These are phyloP conservation scores for Isichthys henryi DNA, from an alignment of 2,113 vertebrate genomes.

Conservation along the genomic window DNA sequence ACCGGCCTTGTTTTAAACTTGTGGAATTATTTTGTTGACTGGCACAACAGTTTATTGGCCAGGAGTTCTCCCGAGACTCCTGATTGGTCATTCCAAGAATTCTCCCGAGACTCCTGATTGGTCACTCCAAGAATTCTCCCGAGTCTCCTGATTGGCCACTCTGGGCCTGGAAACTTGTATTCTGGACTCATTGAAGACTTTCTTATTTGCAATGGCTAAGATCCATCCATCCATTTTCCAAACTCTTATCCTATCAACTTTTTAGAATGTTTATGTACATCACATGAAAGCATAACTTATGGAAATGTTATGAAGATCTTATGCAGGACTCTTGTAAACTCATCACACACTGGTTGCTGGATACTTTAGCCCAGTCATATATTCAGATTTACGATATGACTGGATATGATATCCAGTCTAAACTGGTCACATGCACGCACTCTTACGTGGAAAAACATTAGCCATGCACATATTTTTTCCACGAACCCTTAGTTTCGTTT, in stretches of 20 bases:
- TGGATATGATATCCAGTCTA: not conserved
- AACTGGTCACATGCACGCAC: not conserved
- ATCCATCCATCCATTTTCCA: not conserved
- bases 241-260: not conserved
- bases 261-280: not conserved
- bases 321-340: not conserved
- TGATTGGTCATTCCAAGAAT: too few species aligned
- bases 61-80: not conserved
- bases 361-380: not conserved
- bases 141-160: not conserved
- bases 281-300: not conserved
- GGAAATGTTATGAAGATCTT: not conserved
- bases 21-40: not conserved
- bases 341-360: not conserved
- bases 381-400: not conserved
- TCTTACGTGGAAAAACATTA: not conserved
- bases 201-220: not conserved
- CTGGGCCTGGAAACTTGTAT: not conserved
- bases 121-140: not conserved
- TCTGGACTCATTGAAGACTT: not conserved
- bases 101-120: not conserved
- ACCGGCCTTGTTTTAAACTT: not conserved
- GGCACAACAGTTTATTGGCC: not conserved
- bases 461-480: not conserved
- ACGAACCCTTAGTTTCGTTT: constrained; percentile 28